Base-by-base conservation (phyloP, 2,888 invertebrate species). In the Ophion slaviceki region DNA sequence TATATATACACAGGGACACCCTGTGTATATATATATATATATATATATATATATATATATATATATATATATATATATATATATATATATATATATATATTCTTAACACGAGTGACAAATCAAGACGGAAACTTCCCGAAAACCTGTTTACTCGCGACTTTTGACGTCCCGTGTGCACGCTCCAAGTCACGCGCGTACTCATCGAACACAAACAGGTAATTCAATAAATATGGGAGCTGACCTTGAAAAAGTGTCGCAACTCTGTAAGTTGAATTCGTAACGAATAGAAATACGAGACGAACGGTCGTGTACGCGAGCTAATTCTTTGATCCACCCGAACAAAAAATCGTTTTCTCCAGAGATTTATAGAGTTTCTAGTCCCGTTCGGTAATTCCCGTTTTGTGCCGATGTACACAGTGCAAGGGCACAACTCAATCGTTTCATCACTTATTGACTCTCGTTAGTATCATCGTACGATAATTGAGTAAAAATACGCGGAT, bases 401-500 rank as follows among this genome's bases (percentile, higher is more conserved):
- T 93, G 92, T 93, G 93, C 93, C 91, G 91, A 66, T 86, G 91
- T 91, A 89, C 87, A 91, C 90, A 91, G 89, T 88, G 90, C 92
- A 93, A 93, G 92, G 92, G 91, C 93, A 93, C 93, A 92, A 24
- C 93, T 93, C 32, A 32, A 32, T 78, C 89, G 91, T 90, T 91
- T 92, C 91, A 93, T 94, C 93, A 92, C 93, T 92, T 92, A 91
- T 91, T 91, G 90, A 90, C 86, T 89, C 91, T 91, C 91, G 89
- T 92, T 91, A 92, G 91, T 92, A 92, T 91, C 90, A 88, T 79
- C 86, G 61, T 47, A 24, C 8, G 53, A 53, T 53, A 53, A 53
- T 17, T 53, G 53, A 17, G 17, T 5, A 53, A 47, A 53, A 40
- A 40, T 40, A 40, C 8, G 40, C 0, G 6, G 8, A 7, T 40